phyloP scores from a whole-genome alignment of 2,888 invertebrate genomes.

The Ormyrus thymus region DNA sequence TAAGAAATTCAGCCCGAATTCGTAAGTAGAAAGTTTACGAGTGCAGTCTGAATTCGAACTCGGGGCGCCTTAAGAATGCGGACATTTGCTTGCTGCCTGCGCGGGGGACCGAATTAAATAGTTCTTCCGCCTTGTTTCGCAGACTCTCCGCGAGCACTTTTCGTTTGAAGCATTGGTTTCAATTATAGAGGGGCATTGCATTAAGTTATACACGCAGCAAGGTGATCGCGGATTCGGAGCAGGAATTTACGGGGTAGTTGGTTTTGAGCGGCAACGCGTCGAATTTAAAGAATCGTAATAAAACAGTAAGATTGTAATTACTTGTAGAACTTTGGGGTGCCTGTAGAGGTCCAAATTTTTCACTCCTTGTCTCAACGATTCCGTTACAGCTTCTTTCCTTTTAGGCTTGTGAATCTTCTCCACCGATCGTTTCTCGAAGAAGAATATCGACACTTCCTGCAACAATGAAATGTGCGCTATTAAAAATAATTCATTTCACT shows the following conservation, averaged over 20 bases:
- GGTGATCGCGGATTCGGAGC: too few relatives aligned
- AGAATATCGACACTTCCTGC: conserved; percentile 94
- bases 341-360: conserved; percentile 87
- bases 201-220: too few relatives aligned
- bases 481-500: too few relatives aligned
- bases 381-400: conserved; percentile 93
- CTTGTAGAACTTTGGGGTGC: conserved; percentile 87
- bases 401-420: conserved; percentile 95
- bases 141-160: too few relatives aligned
- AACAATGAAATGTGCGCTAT: conserved; percentile 54
- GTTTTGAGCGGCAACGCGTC: too few relatives aligned
- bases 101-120: too few relatives aligned
- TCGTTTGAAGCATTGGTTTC: too few relatives aligned
- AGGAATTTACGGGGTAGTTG: too few relatives aligned
- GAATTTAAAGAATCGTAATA: background rate
- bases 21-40: conserved; percentile 1
- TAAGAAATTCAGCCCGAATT: conserved; percentile 21
- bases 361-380: conserved; percentile 88
- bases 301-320: conserved; percentile 56
- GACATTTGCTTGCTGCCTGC: too few relatives aligned
- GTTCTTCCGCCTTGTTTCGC: too few relatives aligned
- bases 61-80: too few relatives aligned
- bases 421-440: conserved; percentile 94
- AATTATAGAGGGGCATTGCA: too few relatives aligned
- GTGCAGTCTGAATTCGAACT: background rate